Percentiles rank a stretch among this genome's conserved stretches.
Evolutionary conservation across 2,113 vertebrate genomes (phyloP).

Genomic region (Antechinus flavipes): DNA sequence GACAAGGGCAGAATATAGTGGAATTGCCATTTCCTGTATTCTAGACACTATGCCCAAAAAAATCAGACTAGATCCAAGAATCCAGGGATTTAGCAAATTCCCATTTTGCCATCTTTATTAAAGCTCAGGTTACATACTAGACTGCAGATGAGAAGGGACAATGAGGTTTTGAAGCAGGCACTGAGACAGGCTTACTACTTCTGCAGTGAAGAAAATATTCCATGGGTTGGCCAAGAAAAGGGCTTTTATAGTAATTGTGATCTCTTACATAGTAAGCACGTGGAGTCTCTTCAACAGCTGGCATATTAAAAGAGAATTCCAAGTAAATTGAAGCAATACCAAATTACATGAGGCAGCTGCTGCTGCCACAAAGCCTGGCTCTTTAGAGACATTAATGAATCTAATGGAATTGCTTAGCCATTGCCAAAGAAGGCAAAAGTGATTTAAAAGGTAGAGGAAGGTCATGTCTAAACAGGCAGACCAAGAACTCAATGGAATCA

Average conservation of each 20-base stretch:
- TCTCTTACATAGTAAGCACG: conserved; percentile 55
- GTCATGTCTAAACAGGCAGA: conserved; percentile 71
- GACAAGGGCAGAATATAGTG: neutral
- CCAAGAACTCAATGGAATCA: conserved; percentile 65
- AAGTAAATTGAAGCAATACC: conserved; percentile 81
- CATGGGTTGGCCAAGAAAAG: conserved; percentile 40
- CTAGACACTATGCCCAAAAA: neutral
- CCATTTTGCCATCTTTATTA: neutral
- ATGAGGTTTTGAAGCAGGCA: neutral
- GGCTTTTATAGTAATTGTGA: conserved; percentile 70
- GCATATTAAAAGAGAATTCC: conserved; percentile 78
- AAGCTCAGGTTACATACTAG: neutral
- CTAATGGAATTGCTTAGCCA: conserved; percentile 78
- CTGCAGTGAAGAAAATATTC: neutral
- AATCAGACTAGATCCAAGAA: neutral
- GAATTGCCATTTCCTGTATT: neutral
- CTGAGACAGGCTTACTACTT: neutral
- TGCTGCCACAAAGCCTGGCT: conserved; percentile 71
- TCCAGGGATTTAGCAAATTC: neutral
- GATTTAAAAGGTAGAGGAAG: conserved; percentile 78
- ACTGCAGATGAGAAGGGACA: neutral
- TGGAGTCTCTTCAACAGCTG: conserved; percentile 69
- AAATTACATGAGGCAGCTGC: conserved; percentile 81
- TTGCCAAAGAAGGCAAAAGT: conserved; percentile 77
- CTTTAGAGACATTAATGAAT: conserved; percentile 82